Percentiles rank a stretch among this genome's conserved stretches.
These are phyloP conservation scores for Andrena bucephala DNA, from an alignment of 2,888 invertebrate species.

Conservation along the genomic window DNA sequence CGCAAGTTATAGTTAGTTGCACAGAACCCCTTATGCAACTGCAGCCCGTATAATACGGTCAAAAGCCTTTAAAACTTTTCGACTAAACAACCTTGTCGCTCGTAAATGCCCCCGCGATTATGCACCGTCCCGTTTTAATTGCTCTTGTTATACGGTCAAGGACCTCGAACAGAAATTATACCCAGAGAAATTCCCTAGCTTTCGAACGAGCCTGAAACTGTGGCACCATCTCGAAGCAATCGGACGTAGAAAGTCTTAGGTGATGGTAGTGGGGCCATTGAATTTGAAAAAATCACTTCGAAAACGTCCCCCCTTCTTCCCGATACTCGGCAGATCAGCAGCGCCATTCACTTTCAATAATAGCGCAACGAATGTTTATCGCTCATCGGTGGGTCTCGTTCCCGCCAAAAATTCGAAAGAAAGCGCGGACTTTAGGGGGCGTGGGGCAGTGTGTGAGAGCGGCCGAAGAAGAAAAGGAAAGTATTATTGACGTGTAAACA, in stretches of 20 bases:
- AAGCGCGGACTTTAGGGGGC: constrained; percentile 54
- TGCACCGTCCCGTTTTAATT: not conserved
- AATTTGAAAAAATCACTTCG: too few species aligned
- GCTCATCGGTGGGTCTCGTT: constrained; percentile 37
- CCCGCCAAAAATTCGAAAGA: constrained; percentile 53
- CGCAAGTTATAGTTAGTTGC: constrained; percentile 65
- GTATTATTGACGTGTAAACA: constrained; percentile 83
- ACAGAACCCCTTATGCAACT: constrained; percentile 58
- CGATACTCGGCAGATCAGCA: too few species aligned
- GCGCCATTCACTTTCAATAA: too few species aligned
- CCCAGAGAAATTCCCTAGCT: not conserved
- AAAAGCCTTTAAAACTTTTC: constrained; percentile 54
- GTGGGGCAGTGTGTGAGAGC: constrained; percentile 70
- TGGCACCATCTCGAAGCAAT: too few species aligned
- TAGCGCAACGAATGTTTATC: not conserved
- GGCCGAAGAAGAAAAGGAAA: constrained; percentile 74
- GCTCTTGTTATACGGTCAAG: constrained; percentile 29
- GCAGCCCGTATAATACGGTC: constrained; percentile 47
- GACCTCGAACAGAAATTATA: constrained; percentile 6
- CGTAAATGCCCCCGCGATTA: not conserved
- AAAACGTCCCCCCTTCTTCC: too few species aligned
- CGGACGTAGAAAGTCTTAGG: too few species aligned
- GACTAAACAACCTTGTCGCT: constrained; percentile 10
- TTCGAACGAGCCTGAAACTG: not conserved
- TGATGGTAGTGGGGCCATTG: too few species aligned